A percentile compares a stretch with the other conserved stretches of the same genome.
Conservation (phyloP, 1,140 invertebrate species). For the Drepana arcuata region DNA sequence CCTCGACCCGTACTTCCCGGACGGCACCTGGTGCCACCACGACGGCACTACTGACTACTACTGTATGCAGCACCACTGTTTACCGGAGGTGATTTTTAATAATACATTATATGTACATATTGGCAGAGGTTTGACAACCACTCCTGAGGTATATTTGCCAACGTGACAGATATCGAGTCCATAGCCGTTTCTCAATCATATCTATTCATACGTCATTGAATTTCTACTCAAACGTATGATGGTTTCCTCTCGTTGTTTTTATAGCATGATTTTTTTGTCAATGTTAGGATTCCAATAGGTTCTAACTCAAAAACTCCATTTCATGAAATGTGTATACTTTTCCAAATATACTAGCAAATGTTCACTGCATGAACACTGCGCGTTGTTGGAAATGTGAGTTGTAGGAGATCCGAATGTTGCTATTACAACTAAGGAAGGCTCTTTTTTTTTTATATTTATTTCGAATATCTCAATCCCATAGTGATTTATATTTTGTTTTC, state of each 20-base stretch:
- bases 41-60: constrained; percentile 77
- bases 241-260: background rate
- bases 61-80: constrained; percentile 81
- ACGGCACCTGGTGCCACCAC: constrained; percentile 85
- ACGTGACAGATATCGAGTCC: background rate
- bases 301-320: too few species aligned
- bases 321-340: too few species aligned
- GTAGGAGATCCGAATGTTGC: too few species aligned
- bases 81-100: constrained; percentile 73
- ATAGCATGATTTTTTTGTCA: background rate
- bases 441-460: too few species aligned
- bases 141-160: background rate
- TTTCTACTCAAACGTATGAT: background rate
- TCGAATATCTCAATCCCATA: too few species aligned
- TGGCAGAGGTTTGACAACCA: background rate
- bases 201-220: background rate
- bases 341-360: too few species aligned
- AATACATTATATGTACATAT: background rate
- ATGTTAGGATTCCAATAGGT: too few species aligned
- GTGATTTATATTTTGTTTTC: too few species aligned
- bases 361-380: too few species aligned
- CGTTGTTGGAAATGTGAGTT: too few species aligned
- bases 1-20: constrained; percentile 83
- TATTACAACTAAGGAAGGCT: too few species aligned
- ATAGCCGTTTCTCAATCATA: background rate